Conservation (phyloP, 2,888 invertebrate genomes). For the Luffia ferchaultella region DNA sequence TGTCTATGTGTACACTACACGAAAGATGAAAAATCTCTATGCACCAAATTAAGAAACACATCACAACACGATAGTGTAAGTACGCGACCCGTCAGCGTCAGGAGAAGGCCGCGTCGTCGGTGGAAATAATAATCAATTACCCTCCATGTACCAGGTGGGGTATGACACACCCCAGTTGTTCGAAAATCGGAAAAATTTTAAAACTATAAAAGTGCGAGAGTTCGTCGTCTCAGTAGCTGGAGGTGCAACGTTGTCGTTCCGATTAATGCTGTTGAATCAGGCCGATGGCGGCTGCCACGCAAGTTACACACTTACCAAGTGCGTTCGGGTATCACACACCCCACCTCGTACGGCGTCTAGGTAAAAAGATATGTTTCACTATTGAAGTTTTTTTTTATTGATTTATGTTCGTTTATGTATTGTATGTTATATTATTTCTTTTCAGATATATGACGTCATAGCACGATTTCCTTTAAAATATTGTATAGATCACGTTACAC, state of each 20-base stretch:
- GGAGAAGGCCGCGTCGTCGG: too few species aligned
- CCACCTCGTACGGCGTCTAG: neutral
- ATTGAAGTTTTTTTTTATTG: neutral
- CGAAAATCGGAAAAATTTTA: neutral
- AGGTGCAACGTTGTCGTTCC: neutral
- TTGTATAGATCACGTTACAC: too few species aligned
- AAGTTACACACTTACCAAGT: neutral
- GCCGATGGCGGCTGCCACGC: neutral
- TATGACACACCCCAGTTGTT: neutral
- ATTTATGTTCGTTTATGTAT: neutral
- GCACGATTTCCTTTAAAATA: too few species aligned
- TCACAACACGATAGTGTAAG: too few species aligned
- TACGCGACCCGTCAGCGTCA: too few species aligned
- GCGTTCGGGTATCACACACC: neutral
- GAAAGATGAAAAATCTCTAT: too few species aligned
- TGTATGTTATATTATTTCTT: neutral
- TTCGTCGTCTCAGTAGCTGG: neutral
- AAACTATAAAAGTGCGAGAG: neutral
- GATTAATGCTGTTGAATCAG: neutral
- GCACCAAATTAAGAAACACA: too few species aligned
- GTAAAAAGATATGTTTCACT: neutral
- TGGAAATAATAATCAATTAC: too few species aligned
- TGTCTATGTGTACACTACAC: too few species aligned
- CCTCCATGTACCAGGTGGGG: neutral
- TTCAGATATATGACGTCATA: too few species aligned